These are phyloP conservation scores for Syngnathus floridae DNA, from an alignment of 2,113 vertebrate species.

Conservation along the genomic window DNA sequence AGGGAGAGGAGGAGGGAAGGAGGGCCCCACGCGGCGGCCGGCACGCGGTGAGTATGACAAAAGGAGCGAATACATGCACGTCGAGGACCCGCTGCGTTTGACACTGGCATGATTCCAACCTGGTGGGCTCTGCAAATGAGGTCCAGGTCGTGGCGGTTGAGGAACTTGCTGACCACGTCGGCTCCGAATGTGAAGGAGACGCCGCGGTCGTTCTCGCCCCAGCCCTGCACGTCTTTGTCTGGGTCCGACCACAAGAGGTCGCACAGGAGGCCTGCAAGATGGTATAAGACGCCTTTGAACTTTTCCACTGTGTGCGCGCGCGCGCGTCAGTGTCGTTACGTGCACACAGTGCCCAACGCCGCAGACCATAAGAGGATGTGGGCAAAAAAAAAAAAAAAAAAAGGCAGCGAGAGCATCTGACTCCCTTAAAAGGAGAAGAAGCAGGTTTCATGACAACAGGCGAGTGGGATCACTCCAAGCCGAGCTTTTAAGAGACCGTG, in stretches of 20 bases:
- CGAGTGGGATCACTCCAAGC: neutral
- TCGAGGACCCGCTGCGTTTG: no score
- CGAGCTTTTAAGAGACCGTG: neutral
- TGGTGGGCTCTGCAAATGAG: slow-evolving; percentile 96
- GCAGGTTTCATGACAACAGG: neutral
- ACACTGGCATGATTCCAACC: slow-evolving; percentile 55
- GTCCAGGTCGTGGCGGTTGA: slow-evolving; percentile 93
- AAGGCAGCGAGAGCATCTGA: neutral
- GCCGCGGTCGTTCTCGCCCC: slow-evolving; percentile 89
- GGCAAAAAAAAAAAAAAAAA: no score
- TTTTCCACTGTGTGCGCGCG: neutral
- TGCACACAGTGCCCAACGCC: neutral
- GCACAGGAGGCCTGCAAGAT: slow-evolving; percentile 80
- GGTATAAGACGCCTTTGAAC: neutral
- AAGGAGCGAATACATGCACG: no score
- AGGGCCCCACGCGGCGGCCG: no score
- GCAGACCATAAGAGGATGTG: slow-evolving; percentile 4
- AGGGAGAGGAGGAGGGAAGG: no score
- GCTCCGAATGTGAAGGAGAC: slow-evolving; percentile 93
- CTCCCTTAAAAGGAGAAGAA: slow-evolving; percentile 8
- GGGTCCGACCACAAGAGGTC: slow-evolving; percentile 89
- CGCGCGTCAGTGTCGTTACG: neutral
- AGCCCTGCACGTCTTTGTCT: slow-evolving; percentile 90
- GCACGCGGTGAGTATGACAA: no score
- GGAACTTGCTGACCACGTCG: slow-evolving; percentile 96